A percentile compares a stretch with the other conserved stretches of the same genome.
Conservation (phyloP, 2,888 invertebrate species). For the Agrochola lychnidis region DNA sequence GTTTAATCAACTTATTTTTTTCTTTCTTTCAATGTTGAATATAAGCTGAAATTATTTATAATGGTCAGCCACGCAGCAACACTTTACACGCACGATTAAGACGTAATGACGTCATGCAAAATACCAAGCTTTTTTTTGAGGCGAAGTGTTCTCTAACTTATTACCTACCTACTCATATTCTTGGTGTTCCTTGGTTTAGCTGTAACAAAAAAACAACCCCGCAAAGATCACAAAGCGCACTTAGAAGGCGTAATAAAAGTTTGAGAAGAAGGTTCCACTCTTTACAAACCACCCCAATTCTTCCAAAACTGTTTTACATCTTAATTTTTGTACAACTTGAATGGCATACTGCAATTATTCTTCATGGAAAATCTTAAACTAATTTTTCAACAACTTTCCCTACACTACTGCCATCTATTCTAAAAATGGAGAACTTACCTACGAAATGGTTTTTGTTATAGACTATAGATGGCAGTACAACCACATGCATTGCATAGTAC, state of each 20-base stretch:
- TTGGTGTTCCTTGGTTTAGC: not conserved
- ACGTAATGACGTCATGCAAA: slow-evolving; percentile 26
- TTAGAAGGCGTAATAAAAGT: not conserved
- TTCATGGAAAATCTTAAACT: too few species aligned
- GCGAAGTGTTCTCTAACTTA: not conserved
- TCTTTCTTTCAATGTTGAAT: slow-evolving; percentile 13
- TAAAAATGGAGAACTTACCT: not conserved
- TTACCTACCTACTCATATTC: not conserved
- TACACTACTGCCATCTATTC: not conserved
- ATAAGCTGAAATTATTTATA: slow-evolving; percentile 39
- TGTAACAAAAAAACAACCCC: not conserved
- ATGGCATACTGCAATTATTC: too few species aligned
- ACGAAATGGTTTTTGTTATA: not conserved
- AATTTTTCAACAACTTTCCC: too few species aligned
- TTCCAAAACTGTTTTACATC: not conserved
- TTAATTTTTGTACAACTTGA: too few species aligned
- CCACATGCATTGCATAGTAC: not conserved
- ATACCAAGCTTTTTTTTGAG: not conserved
- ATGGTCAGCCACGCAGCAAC: slow-evolving; percentile 40
- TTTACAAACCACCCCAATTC: not conserved
- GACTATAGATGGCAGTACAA: not conserved
- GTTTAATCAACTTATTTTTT: slow-evolving; percentile 8
- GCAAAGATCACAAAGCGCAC: not conserved
- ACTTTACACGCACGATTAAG: slow-evolving; percentile 46
- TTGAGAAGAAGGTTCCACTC: not conserved